Base-by-base conservation (phyloP, 2,888 invertebrate genomes). In the Drosophila engyochracea region DNA sequence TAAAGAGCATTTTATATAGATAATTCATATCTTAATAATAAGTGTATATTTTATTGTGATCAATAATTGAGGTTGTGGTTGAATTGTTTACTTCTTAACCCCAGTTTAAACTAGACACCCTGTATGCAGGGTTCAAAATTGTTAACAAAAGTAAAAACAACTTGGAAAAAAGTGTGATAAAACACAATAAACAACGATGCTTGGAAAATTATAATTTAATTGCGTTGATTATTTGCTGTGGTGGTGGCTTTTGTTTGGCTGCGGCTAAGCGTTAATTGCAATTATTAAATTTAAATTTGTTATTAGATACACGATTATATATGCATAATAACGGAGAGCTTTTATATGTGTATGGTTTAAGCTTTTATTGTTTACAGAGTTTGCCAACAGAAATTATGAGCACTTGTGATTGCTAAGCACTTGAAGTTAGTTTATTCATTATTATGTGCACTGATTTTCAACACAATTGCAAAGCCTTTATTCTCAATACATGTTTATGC, bases 151-250 rank as follows among this genome's bases (percentile, higher is more conserved):
- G 74, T 64, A 57, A 70, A 51, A 58, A 51, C 39, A n/a, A 19
- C 41, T 28, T 37, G 25, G 12, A 12, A 22, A 25, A 68, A 70
- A 25, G 41, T n/a, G 30, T 59, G 58, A 41, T 51, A 33, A 66
- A 19, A 39, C 7, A 25, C 12, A 67, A 75, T 49, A 39, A 49
- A 47, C 51, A 68, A 63, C 58, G 53, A 67, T 61, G 58, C 49
- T 73, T 58, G 63, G 41, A 79, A 74, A 84, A 82, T 71, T 62
- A 72, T 59, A 71, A 59, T 81, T 60, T 85, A 87, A 85, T 87
- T 85, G 85, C 65, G 52, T 58, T 74, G 76, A 57, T 59, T 51
- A 65, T 63, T 73, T 68, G 52, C 53, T 53, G 31, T 53, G 7
- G 52, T 31, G 57, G 59, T 33, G 55, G 59, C 63, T 66, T 68